phyloP scores from a whole-genome alignment of 2,888 invertebrate genomes.

The Eutolmus rufibarbis region DNA sequence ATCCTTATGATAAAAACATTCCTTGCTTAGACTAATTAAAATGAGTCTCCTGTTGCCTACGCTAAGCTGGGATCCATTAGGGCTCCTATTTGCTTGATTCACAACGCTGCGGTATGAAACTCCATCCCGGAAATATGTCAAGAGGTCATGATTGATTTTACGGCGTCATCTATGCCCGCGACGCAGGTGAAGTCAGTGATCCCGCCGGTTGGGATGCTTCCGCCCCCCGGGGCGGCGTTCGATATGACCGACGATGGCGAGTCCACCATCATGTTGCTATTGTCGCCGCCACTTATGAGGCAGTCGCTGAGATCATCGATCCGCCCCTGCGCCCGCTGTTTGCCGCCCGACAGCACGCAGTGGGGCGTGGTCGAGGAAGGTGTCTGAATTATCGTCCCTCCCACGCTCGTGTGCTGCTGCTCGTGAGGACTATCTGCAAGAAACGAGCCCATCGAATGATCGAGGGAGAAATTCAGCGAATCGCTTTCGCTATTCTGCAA shows the following conservation, averaged over 20 bases:
- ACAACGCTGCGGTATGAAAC: constrained; percentile 49
- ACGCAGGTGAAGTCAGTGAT: constrained; percentile 61
- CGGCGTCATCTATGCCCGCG: constrained; percentile 64
- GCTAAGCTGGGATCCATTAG: neutral
- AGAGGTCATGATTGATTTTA: constrained; percentile 66
- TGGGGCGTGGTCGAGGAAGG: constrained; percentile 7
- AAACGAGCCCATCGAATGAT: constrained; percentile 60
- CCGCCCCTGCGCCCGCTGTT: constrained; percentile 51
- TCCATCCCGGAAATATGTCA: constrained; percentile 53
- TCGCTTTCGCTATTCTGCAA: constrained; percentile 67
- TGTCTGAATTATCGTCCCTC: constrained; percentile 27
- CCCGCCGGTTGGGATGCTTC: constrained; percentile 47
- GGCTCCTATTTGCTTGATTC: constrained; percentile 37
- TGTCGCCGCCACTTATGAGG: constrained; percentile 55
- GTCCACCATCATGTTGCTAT: constrained; percentile 51
- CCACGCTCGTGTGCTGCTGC: constrained; percentile 48
- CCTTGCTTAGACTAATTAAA: constrained; percentile 21
- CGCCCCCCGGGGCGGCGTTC: constrained; percentile 25
- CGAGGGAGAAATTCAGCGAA: constrained; percentile 59
- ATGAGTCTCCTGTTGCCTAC: constrained; percentile 4
- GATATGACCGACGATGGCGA: constrained; percentile 48
- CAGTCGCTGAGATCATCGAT: constrained; percentile 61
- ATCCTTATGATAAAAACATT: constrained; percentile 28
- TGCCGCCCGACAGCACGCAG: neutral
- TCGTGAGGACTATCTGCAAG: constrained; percentile 60